Evolutionary conservation across 2,888 invertebrate genomes (phyloP).

Genomic region (Dugesia japonica): DNA sequence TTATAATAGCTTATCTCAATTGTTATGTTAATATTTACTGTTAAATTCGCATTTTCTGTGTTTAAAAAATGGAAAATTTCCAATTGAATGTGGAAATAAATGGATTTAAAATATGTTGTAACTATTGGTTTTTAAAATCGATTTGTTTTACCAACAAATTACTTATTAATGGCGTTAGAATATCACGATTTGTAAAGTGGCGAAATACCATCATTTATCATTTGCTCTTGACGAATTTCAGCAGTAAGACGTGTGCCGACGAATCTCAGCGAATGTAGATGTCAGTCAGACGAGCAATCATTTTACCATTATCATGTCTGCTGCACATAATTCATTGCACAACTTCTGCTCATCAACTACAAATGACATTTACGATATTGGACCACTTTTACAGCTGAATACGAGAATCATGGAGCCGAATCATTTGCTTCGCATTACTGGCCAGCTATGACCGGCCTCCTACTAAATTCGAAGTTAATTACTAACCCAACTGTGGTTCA

Average conservation of each 20-base stretch:
- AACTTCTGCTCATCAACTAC: conserved; percentile 16
- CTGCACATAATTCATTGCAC: neutral
- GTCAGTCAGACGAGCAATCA: conserved; percentile 12
- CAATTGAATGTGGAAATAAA: neutral
- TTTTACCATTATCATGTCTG: conserved; percentile 12
- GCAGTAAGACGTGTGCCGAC: conserved; percentile 13
- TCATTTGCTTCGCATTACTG: neutral
- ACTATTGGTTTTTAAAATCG: neutral
- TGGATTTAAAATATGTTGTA: neutral
- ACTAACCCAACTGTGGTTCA: conserved; percentile 16
- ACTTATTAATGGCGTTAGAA: conserved; percentile 16
- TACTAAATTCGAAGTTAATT: conserved; percentile 3
- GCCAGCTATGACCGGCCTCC: conserved; percentile 2
- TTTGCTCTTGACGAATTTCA: conserved; percentile 16
- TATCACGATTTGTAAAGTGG: conserved; percentile 20
- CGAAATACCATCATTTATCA: conserved; percentile 20
- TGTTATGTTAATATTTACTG: too few species aligned
- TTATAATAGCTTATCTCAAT: too few species aligned
- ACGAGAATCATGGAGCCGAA: conserved; percentile 20
- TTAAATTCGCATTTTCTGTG: too few species aligned
- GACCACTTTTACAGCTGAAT: conserved; percentile 20
- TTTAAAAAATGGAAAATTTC: too few species aligned
- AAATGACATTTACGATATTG: conserved; percentile 6
- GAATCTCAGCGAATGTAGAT: neutral
- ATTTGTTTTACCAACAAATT: conserved; percentile 12